Evolutionary conservation across 2,797 vertebrate genomes (phyloP).

Genomic region (Peromyscus melanophrys): DNA sequence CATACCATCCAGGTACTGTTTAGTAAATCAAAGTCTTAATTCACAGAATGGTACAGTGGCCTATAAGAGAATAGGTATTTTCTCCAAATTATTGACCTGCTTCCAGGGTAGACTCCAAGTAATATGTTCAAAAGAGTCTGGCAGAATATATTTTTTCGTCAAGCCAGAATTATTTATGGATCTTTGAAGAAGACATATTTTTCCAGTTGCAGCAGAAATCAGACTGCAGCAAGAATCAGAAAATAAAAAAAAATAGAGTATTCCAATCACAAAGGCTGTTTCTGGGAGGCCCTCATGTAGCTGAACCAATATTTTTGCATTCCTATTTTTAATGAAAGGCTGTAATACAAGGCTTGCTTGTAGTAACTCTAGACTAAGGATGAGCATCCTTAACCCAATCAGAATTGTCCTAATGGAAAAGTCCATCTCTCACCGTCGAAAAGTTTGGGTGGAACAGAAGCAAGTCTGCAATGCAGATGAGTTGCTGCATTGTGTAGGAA

Average conservation of each 20-base stretch:
- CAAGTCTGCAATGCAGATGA: background rate
- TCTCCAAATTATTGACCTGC: constrained; percentile 61
- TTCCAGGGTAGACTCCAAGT: constrained; percentile 29
- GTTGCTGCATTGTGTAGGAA: background rate
- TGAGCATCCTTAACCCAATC: background rate
- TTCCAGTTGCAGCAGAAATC: constrained; percentile 22
- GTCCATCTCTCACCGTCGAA: background rate
- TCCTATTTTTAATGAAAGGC: background rate
- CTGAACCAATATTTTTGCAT: constrained; percentile 47
- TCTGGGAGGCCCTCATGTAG: constrained; percentile 38
- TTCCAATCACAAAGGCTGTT: constrained; percentile 19
- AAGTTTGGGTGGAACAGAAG: background rate
- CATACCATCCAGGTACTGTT: background rate
- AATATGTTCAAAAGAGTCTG: constrained; percentile 41
- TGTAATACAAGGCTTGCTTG: constrained; percentile 36
- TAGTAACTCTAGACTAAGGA: constrained; percentile 14
- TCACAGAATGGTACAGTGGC: background rate
- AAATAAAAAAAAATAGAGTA: constrained; percentile 37
- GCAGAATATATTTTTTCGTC: constrained; percentile 19
- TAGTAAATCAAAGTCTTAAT: constrained; percentile 48
- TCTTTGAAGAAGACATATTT: constrained; percentile 51
- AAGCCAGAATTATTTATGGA: constrained; percentile 60
- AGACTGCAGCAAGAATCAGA: background rate
- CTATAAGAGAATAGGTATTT: constrained; percentile 54
- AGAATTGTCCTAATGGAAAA: background rate